Evolutionary conservation across 2,888 invertebrate genomes (phyloP).

Genomic region (Halocaridina rubra): DNA sequence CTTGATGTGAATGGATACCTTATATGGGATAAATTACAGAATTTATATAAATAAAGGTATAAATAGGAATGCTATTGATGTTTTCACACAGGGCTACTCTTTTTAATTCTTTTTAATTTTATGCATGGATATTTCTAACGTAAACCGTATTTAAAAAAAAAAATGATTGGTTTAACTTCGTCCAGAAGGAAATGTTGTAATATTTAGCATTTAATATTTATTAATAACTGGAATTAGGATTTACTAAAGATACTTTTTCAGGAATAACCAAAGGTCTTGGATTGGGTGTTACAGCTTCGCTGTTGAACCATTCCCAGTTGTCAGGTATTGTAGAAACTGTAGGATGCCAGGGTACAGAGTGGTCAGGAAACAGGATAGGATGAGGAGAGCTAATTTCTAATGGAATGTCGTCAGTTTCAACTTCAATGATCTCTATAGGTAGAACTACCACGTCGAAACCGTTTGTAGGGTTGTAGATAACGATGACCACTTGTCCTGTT

Average conservation of each 20-base stretch:
- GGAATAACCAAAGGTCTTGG: neutral
- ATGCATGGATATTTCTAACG: too few relatives aligned
- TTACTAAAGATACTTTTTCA: neutral
- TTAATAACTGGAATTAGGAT: too few relatives aligned
- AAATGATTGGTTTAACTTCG: too few relatives aligned
- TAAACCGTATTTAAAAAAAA: too few relatives aligned
- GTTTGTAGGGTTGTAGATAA: slow-evolving; percentile 18
- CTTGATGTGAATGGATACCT: too few relatives aligned
- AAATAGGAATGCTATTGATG: too few relatives aligned
- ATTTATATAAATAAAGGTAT: too few relatives aligned
- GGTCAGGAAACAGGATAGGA: slow-evolving; percentile 19
- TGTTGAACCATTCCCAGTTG: neutral
- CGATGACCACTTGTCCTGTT: slow-evolving; percentile 26
- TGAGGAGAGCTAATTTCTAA: neutral
- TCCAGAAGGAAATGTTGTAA: too few relatives aligned
- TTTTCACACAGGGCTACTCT: too few relatives aligned
- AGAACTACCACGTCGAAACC: slow-evolving; percentile 28
- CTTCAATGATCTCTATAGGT: slow-evolving; percentile 6
- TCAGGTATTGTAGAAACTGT: slow-evolving; percentile 22
- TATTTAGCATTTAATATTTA: too few relatives aligned
- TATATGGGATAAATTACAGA: too few relatives aligned
- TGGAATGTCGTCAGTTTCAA: neutral
- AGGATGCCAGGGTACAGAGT: slow-evolving; percentile 9
- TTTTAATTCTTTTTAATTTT: too few relatives aligned
- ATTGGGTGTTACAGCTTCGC: neutral